Base-by-base conservation (phyloP, 2,113 vertebrate species). In the Protobothrops mucrosquamatus region DNA sequence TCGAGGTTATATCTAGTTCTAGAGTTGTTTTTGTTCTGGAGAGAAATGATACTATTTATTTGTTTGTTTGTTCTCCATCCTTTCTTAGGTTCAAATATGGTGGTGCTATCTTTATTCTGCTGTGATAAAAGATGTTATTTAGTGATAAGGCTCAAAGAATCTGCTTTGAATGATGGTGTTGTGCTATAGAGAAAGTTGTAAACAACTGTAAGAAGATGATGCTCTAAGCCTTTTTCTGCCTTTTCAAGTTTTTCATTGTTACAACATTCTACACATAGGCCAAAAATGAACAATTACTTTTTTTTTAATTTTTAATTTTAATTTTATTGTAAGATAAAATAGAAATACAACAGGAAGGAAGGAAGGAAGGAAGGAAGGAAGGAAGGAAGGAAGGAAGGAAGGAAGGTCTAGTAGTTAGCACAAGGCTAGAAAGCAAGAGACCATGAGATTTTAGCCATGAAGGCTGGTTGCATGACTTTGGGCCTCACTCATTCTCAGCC, bases 51-150 rank as follows among this genome's bases (percentile, higher is more conserved):
- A 8, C 29, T 18, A 52, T 64, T n/a, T 64, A 0, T 39, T 87
- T 54, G 29, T 15, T 2, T 18, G n/a, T 39, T 74, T 74, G 69
- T 74, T 7, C 23, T n/a, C 54, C 34, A 57, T 57, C 54, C 88
- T 85, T 43, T 93, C 24, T 48, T 54, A 15, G 29, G 51, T 55
- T 69, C 51, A 29, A 23, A 20, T 51, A 88, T 43, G 74, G 51
- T 24, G 4, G 24, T 91, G 20, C 51, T 69, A 61, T 91, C 57
- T 87, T 74, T 48, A 87, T 87, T 87, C 91, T 46, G n/a, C 64
- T 52, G n/a, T n/a, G 34, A 93, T 91, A 88, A 87, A 69, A 90
- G 46, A 69, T 93, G 56, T 14, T 64, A 87, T 43, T 90, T 93
- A 23, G n/a, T 23, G 57, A 86, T 89, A 91, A 93, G 34, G 20